phyloP scores from a whole-genome alignment of 2,797 vertebrate species.

The Gallinago nigripennis region DNA sequence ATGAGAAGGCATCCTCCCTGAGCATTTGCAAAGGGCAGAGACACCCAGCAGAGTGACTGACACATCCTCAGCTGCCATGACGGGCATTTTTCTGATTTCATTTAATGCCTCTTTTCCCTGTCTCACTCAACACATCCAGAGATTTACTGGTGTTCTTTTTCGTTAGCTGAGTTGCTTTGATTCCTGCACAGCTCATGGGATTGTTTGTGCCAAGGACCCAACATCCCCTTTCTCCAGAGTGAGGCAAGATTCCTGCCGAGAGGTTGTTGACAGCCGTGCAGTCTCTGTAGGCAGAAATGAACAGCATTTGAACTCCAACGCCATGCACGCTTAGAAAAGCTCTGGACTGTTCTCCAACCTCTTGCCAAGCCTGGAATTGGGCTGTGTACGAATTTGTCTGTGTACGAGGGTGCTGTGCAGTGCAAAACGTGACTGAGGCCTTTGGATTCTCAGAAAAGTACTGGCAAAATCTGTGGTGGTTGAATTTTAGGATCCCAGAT shows the following conservation, averaged over 20 bases:
- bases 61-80: slow-evolving; percentile 51
- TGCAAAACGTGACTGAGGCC: neutral
- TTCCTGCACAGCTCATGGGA: neutral
- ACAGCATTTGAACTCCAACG: neutral
- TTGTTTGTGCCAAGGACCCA: neutral
- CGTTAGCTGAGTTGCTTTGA: neutral
- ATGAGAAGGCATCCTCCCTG: neutral
- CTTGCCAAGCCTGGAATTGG: neutral
- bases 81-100: slow-evolving; percentile 46
- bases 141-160: slow-evolving; percentile 56
- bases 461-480: neutral
- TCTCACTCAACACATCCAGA: slow-evolving; percentile 58
- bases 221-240: neutral
- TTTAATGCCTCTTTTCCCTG: slow-evolving; percentile 23
- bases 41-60: neutral
- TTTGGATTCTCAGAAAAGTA: neutral
- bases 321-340: neutral
- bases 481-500: neutral
- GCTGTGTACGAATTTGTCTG: neutral
- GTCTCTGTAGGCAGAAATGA: neutral
- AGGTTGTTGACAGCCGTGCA: neutral
- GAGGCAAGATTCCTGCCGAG: neutral
- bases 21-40: neutral
- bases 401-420: rapidly evolving
- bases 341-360: neutral